These are phyloP conservation scores for Ataeniobius toweri DNA, from an alignment of 2,797 vertebrate species.

Conservation along the genomic window DNA sequence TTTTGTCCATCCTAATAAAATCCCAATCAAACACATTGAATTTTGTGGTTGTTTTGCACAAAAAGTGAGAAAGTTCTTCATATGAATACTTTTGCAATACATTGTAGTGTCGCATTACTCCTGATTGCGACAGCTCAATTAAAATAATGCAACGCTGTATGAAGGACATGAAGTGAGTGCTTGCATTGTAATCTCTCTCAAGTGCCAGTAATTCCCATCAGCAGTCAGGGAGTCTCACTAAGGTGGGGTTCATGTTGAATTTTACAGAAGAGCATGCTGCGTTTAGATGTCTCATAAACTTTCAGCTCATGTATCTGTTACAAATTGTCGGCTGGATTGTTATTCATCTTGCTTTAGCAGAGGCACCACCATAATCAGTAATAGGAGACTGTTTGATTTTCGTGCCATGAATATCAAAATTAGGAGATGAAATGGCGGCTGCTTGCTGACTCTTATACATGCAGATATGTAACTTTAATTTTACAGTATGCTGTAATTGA, in stretches of 20 bases:
- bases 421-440: not conserved
- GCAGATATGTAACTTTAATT: not conserved
- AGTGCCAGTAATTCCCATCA: not conserved
- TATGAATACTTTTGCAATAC: not conserved
- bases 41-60: not conserved
- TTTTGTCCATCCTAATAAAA: not conserved
- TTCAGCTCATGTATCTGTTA: not conserved
- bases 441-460: not conserved
- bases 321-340: not conserved
- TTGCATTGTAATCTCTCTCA: not conserved
- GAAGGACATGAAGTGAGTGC: not conserved
- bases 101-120: not conserved
- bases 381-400: not conserved
- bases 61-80: not conserved
- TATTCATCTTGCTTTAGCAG: not conserved
- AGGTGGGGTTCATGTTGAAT: not conserved
- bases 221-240: not conserved
- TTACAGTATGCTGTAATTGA: not conserved
- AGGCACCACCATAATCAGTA: not conserved
- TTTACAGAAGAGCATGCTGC: not conserved
- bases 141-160: not conserved
- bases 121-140: not conserved
- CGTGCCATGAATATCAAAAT: not conserved
- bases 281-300: not conserved
- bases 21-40: not conserved